These are phyloP conservation scores for Smittia aterrima DNA, from an alignment of 2,888 invertebrate genomes.

Conservation along the genomic window DNA sequence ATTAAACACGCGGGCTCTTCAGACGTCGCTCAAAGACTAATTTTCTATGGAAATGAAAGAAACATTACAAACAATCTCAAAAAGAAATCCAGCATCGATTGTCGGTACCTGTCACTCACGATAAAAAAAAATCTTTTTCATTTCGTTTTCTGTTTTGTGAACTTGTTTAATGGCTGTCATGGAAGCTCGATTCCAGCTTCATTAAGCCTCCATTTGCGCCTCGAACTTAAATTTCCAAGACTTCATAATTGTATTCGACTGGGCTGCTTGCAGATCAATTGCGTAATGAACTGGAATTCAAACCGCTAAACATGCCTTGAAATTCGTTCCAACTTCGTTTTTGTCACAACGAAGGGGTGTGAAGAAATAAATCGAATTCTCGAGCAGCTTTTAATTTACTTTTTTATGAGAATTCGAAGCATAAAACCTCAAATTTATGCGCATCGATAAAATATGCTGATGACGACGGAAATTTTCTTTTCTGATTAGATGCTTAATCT, in stretches of 20 bases:
- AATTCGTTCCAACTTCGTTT: not conserved
- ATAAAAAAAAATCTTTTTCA: not conserved
- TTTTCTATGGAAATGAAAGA: constrained; percentile 5
- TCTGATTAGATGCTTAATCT: not conserved
- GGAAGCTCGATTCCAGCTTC: constrained; percentile 36
- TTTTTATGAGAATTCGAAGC: not conserved
- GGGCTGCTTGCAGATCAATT: not conserved
- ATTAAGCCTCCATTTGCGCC: constrained; percentile 15
- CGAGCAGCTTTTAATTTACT: not conserved
- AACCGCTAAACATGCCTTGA: not conserved
- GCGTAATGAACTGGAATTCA: not conserved
- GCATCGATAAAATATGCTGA: not conserved
- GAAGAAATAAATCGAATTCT: constrained; percentile 10
- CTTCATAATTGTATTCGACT: constrained; percentile 33
- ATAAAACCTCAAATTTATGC: too few relatives aligned
- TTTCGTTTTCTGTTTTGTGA: constrained; percentile 17
- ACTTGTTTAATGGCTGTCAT: constrained; percentile 33
- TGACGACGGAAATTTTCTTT: not conserved
- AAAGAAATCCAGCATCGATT: constrained; percentile 23
- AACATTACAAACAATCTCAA: not conserved
- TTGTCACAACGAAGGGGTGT: constrained; percentile 13
- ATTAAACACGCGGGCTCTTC: constrained; percentile 12
- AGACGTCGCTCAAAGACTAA: constrained; percentile 9
- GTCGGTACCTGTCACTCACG: constrained; percentile 36
- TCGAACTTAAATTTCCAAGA: not conserved